Evolutionary conservation across 2,113 vertebrate species (phyloP).

Genomic region (Brachyistius frenatus): DNA sequence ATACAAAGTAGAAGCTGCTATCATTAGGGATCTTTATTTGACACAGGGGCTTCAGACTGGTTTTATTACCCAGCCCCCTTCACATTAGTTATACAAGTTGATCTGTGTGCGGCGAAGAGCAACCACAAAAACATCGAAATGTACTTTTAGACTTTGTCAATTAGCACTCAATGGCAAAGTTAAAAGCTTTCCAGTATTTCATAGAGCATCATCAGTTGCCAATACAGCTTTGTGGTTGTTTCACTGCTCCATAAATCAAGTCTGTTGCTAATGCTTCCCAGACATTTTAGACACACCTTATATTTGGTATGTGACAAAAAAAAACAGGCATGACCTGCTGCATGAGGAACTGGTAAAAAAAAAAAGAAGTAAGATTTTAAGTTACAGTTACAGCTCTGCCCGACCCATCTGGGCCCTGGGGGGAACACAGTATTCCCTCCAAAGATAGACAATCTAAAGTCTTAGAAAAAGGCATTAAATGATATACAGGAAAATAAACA

Average conservation of each 20-base stretch:
- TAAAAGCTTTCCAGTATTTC: conserved; percentile 5
- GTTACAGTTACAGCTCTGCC: conserved; percentile 54
- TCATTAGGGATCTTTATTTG: not conserved
- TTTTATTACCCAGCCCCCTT: not conserved
- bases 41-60: not conserved
- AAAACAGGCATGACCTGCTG: too few species aligned
- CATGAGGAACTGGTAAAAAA: too few species aligned
- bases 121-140: not conserved
- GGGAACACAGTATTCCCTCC: conserved; percentile 70
- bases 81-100: too few species aligned
- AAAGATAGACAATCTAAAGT: conserved; percentile 53
- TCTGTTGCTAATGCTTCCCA: too few species aligned
- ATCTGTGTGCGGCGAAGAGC: not conserved
- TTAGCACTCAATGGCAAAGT: not conserved
- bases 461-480: not conserved
- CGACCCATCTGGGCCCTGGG: conserved; percentile 51
- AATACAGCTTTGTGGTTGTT: conserved; percentile 5
- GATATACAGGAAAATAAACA: not conserved
- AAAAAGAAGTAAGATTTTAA: too few species aligned
- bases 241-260: too few species aligned
- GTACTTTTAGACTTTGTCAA: not conserved
- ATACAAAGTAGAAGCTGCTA: not conserved
- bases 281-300: too few species aligned
- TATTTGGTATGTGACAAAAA: too few species aligned
- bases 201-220: not conserved